Evolutionary conservation across 2,888 invertebrate species (phyloP), one percentile per base, ranked within the genome.

Genomic region (Heliconius ethilla): DNA sequence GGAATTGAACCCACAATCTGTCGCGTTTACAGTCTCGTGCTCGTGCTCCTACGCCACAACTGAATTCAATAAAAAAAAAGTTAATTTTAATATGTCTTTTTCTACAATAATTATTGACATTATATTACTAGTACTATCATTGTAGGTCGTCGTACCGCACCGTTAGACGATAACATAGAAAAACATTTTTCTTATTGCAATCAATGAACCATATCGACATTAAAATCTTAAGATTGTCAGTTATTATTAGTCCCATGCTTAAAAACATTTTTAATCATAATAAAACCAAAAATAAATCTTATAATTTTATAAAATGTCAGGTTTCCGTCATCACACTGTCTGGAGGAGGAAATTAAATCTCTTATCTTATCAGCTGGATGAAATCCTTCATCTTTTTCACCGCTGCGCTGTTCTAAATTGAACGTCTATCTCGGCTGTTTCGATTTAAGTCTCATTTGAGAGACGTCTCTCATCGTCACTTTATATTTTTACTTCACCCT

Each of bases 261-360:
- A 10, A 51, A 40, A 76, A 76, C 22, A 77, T 40, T 66, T 65
- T 25, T 59, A 65, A 22, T 76, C 69, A 76, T 51, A 74, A 72
- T 75, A 45, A 75, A 75, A 73, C 67, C 25, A 81, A 75, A 79
- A 83, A 82, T 82, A 85, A 84, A 84, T 83, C 82, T 84, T 83
- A 85, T 85, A 86, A 85, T 85, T 86, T 86, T 82, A 85, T 84
- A 85, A 85, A 84, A 85, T 84, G 87, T 86, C 86, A 88, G 88
- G 88, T 88, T 88, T 87, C 85, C 87, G 86, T 88, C 90, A 90
- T 88, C 87, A 87, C 85, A 87, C 86, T 88, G 85, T 87, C 86
- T 86, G 81, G 83, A 85, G 87, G 84, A 91, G 92, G 92, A 92
- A 92, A 92, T 92, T 92, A 92, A 90, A 90, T 84, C 82, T 81